phyloP scores from a whole-genome alignment of 2,113 vertebrate genomes.

The Neomonachus schauinslandi region DNA sequence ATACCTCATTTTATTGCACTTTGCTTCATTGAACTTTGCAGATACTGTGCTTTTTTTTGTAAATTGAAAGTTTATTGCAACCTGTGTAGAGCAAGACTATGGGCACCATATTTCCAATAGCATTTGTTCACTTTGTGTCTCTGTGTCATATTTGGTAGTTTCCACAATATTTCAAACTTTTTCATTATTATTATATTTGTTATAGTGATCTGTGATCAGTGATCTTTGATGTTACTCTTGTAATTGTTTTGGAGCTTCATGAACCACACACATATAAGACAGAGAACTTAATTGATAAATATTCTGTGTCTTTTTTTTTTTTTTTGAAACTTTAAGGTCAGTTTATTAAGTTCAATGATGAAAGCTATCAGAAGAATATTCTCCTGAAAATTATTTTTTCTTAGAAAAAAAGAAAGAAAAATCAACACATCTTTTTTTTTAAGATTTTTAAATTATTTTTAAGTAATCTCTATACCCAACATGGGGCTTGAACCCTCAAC shows the following conservation, averaged over 20 bases:
- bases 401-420: slow-evolving; percentile 79
- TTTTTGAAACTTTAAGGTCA: slow-evolving; percentile 79
- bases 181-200: not conserved
- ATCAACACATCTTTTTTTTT: not conserved
- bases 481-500: not conserved
- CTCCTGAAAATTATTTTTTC: slow-evolving; percentile 84
- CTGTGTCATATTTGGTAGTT: not conserved
- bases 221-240: not conserved
- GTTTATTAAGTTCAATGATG: slow-evolving; percentile 85
- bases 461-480: not conserved
- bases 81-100: not conserved
- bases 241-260: not conserved
- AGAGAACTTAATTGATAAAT: not conserved
- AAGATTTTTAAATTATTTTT: not conserved
- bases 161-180: not conserved
- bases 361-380: slow-evolving; percentile 86
- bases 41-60: not conserved
- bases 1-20: not conserved
- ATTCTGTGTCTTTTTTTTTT: not conserved
- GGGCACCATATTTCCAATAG: not conserved
- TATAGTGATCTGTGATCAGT: not conserved
- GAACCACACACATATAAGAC: not conserved
- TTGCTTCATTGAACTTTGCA: not conserved
- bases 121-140: not conserved
- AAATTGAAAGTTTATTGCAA: not conserved